phyloP scores from a whole-genome alignment of 2,888 invertebrate genomes.

The Heliconius erato region DNA sequence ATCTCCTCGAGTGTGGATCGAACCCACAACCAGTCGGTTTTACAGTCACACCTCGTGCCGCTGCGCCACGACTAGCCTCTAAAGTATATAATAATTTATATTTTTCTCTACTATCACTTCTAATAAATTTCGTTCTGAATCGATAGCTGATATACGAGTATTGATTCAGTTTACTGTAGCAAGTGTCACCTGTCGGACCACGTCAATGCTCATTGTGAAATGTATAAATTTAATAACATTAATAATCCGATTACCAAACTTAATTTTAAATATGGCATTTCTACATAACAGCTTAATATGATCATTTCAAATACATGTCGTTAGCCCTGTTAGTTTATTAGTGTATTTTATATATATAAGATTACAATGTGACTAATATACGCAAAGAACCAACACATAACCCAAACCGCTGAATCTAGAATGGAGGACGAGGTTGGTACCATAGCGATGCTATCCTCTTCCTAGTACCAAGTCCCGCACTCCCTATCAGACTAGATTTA shows the following conservation, averaged over 20 bases:
- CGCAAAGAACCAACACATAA: no score
- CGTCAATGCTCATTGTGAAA: constrained; percentile 48
- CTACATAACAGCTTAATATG: constrained; percentile 38
- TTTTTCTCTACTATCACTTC: not conserved
- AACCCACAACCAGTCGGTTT: no score
- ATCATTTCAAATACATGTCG: constrained; percentile 14
- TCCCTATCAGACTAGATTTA: no score
- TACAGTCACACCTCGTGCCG: no score
- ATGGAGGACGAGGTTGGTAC: no score
- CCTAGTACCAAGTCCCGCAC: no score
- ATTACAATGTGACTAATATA: no score
- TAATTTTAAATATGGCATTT: constrained; percentile 44
- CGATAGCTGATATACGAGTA: constrained; percentile 35
- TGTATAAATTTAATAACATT: constrained; percentile 51
- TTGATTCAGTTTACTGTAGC: constrained; percentile 44
- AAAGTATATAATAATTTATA: not conserved
- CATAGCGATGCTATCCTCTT: no score
- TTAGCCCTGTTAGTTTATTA: not conserved
- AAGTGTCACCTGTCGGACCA: constrained; percentile 48
- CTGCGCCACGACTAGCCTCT: no score
- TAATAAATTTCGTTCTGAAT: not conserved
- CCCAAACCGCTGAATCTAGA: no score
- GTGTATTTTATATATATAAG: not conserved
- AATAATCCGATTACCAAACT: constrained; percentile 51
- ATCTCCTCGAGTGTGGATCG: no score